Conservation (phyloP, 1,140 invertebrate species). For the Microvelia longipes region DNA sequence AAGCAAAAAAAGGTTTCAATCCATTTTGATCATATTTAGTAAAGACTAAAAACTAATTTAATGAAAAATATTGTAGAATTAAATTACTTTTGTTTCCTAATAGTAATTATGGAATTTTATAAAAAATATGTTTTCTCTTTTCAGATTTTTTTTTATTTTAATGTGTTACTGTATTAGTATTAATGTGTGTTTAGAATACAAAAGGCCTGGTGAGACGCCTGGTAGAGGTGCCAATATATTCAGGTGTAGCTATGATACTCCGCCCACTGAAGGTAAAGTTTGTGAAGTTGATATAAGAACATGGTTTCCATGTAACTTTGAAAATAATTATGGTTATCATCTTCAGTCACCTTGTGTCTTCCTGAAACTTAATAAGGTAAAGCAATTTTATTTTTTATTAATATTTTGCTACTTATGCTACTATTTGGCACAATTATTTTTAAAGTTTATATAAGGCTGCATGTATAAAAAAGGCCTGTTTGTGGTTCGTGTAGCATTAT, state of each 20-base stretch:
- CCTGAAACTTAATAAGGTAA: constrained; percentile 39
- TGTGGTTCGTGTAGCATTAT: no score
- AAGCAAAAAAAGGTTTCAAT: no score
- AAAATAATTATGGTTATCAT: constrained; percentile 55
- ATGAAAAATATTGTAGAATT: no score
- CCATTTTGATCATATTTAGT: no score
- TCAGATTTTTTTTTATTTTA: not conserved
- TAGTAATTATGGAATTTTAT: no score
- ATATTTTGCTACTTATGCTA: no score
- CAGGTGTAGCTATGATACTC: constrained; percentile 44
- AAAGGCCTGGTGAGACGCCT: constrained; percentile 44
- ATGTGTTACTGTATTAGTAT: not conserved
- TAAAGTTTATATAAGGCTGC: no score
- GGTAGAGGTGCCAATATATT: constrained; percentile 48
- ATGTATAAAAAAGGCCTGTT: not conserved
- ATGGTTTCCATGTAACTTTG: constrained; percentile 46
- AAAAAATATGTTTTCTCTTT: no score
- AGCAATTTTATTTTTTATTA: no score
- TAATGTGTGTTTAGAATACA: constrained; percentile 38
- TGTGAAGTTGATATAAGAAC: constrained; percentile 52
- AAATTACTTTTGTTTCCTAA: no score
- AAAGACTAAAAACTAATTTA: no score
- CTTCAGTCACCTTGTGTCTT: constrained; percentile 36
- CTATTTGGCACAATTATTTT: no score
- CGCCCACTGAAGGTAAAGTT: constrained; percentile 45